Percentiles rank a stretch among this genome's conserved stretches.
Conservation (phyloP, 2,888 invertebrate species). For the Pseudeuparius sepicola region DNA sequence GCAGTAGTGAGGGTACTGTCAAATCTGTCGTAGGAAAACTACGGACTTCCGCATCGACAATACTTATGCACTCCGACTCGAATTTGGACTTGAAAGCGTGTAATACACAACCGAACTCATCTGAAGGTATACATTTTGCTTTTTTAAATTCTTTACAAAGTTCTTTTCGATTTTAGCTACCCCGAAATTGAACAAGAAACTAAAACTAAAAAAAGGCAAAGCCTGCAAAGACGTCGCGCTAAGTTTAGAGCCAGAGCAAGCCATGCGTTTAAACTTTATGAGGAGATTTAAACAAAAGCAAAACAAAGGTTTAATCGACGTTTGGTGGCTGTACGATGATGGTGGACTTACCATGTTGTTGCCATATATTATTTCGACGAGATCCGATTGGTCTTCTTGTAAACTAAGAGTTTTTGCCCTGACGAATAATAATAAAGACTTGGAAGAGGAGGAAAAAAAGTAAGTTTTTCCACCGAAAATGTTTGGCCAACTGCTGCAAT, state of each 20-base stretch:
- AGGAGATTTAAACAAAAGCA: slow-evolving; percentile 70
- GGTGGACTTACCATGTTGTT: slow-evolving; percentile 77
- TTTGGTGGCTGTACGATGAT: slow-evolving; percentile 96
- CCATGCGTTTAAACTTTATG: slow-evolving; percentile 57
- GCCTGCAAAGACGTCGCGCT: slow-evolving; percentile 17
- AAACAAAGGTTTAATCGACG: slow-evolving; percentile 75
- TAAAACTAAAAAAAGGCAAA: slow-evolving; percentile 21
- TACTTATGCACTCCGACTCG: slow-evolving; percentile 64
- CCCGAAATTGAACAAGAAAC: too few relatives aligned
- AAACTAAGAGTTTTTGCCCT: slow-evolving; percentile 76
- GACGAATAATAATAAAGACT: slow-evolving; percentile 65
- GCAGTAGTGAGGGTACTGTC: too few relatives aligned
- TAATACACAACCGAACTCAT: too few relatives aligned
- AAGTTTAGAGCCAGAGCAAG: slow-evolving; percentile 35
- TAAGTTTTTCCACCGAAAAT: too few relatives aligned
- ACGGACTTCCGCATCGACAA: slow-evolving; percentile 41
- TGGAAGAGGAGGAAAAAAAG: slow-evolving; percentile 79
- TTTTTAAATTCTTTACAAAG: too few relatives aligned
- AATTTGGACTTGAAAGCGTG: slow-evolving; percentile 50
- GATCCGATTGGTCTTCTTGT: slow-evolving; percentile 67
- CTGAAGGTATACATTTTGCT: too few relatives aligned
- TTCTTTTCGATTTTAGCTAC: too few relatives aligned
- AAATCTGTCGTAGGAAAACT: background rate
- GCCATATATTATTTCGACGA: slow-evolving; percentile 75
- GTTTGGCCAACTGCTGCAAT: too few relatives aligned